Evolutionary conservation across 1,140 invertebrate genomes (phyloP).

Genomic region (Bombus confusus): DNA sequence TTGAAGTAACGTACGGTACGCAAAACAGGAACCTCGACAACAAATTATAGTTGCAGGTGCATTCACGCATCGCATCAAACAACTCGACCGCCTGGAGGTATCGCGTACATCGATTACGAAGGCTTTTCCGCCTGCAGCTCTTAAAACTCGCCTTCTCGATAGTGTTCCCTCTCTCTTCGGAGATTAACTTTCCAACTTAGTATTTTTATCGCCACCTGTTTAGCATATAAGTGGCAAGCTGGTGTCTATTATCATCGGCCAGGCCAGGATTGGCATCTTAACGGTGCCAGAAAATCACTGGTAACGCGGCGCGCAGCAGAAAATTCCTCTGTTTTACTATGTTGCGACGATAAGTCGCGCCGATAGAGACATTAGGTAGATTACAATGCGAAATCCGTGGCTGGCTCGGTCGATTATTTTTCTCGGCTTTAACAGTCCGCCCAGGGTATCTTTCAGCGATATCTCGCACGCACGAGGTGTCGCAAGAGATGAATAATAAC

Average conservation of each 20-base stretch:
- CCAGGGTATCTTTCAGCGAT: conserved; percentile 1
- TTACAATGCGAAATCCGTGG: conserved; percentile 17
- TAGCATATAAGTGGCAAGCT: conserved; percentile 36
- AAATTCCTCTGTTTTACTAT: not conserved
- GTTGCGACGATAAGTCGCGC: not conserved
- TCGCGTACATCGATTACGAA: not conserved
- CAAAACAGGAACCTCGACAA: no score
- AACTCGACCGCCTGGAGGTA: not conserved
- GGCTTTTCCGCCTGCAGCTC: conserved; percentile 8
- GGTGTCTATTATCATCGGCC: conserved; percentile 7
- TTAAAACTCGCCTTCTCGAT: not conserved
- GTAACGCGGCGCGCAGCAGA: not conserved
- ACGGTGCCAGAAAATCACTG: conserved; percentile 17
- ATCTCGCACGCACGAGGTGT: conserved; percentile 25
- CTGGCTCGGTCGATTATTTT: not conserved
- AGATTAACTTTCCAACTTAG: conserved; percentile 2
- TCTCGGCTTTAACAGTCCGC: not conserved
- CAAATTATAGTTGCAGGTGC: conserved; percentile 13
- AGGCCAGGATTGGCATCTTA: conserved; percentile 11
- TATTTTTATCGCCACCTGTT: conserved; percentile 40
- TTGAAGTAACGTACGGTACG: no score
- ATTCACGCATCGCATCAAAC: not conserved
- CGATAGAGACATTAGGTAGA: conserved; percentile 40
- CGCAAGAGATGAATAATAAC: conserved; percentile 40
- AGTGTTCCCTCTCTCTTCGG: not conserved